These are phyloP conservation scores for Apaloderma vittatum DNA, from an alignment of 2,113 vertebrate species.

Conservation along the genomic window DNA sequence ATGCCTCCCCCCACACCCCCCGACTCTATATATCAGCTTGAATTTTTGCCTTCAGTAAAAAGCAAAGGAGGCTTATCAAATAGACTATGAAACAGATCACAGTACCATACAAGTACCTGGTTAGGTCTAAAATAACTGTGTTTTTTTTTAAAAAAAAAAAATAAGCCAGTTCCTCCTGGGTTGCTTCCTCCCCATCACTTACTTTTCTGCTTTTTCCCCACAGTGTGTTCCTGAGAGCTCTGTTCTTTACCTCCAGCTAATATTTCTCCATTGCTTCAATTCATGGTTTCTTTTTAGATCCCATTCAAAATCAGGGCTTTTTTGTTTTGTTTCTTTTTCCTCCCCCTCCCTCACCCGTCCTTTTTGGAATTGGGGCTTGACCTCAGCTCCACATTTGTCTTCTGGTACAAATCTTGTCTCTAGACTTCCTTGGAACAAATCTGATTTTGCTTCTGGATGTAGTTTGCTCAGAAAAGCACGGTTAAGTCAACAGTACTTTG, in stretches of 20 bases:
- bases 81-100: not conserved
- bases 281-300: not conserved
- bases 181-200: not conserved
- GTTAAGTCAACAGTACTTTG: not conserved
- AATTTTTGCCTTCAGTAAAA: not conserved
- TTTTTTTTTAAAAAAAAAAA: not conserved
- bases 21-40: not conserved
- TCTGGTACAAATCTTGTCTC: not conserved
- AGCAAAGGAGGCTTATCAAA: not conserved
- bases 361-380: not conserved
- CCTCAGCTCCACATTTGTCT: not conserved
- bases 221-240: not conserved
- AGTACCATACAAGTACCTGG: not conserved
- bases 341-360: not conserved
- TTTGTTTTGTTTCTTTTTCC: rapidly evolving
- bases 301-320: not conserved
- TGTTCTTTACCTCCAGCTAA: not conserved
- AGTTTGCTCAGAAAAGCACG: not conserved
- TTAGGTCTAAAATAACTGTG: not conserved
- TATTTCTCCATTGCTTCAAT: not conserved
- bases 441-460: not conserved
- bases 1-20: no score
- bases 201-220: not conserved
- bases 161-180: not conserved
- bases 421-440: not conserved